Percentiles rank a stretch among this genome's conserved stretches.
Evolutionary conservation across 2,888 invertebrate genomes (phyloP).

Genomic region (Patella pellucida): DNA sequence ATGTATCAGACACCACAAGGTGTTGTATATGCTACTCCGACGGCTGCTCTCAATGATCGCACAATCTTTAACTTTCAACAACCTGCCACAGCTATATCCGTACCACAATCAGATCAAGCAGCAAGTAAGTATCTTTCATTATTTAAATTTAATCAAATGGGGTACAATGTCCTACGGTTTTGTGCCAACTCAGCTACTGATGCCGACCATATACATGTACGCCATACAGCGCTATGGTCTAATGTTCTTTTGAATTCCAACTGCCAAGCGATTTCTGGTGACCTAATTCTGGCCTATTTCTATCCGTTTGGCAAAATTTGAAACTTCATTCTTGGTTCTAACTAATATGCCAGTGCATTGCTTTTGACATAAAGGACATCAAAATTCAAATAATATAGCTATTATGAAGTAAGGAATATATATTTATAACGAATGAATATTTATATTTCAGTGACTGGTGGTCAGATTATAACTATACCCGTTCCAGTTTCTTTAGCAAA

Average conservation of each 20-base stretch:
- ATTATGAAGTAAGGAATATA: no score
- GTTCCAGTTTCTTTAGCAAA: slow-evolving; percentile 68
- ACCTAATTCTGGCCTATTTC: no score
- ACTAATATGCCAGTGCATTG: no score
- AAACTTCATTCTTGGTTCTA: no score
- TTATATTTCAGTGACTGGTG: slow-evolving; percentile 25
- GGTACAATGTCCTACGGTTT: not conserved
- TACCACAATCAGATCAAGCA: slow-evolving; percentile 42
- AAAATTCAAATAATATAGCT: no score
- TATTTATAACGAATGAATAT: no score
- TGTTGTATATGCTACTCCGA: slow-evolving; percentile 70
- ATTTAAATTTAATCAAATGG: slow-evolving; percentile 15
- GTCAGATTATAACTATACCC: slow-evolving; percentile 69
- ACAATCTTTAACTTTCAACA: slow-evolving; percentile 70
- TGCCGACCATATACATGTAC: slow-evolving; percentile 6
- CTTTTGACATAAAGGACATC: no score
- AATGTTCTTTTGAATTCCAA: no score
- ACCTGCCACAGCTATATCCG: slow-evolving; percentile 50
- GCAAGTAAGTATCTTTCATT: slow-evolving; percentile 23
- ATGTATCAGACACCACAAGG: slow-evolving; percentile 72
- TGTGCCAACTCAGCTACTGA: not conserved
- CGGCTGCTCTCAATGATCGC: slow-evolving; percentile 55
- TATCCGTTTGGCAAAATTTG: no score
- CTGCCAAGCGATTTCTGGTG: no score
- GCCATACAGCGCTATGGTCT: no score